These are phyloP conservation scores for Pocillopora grandis DNA, from an alignment of 92 coral and sea anemone genomes.

Conservation along the genomic window DNA sequence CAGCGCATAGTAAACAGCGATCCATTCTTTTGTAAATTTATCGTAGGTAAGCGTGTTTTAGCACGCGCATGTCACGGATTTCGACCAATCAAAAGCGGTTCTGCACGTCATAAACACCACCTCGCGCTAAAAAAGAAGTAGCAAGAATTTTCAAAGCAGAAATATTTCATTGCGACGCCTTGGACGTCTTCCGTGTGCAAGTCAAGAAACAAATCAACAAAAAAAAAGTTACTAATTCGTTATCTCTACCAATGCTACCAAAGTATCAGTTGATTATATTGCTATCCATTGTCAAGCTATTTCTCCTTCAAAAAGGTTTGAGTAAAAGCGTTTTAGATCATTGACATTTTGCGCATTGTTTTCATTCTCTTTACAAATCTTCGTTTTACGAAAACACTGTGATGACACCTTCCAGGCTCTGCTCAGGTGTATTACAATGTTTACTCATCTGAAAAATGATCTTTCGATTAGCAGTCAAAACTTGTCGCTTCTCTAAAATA, in stretches of 20 bases:
- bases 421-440: conserved; percentile 21
- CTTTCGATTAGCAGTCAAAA: not conserved
- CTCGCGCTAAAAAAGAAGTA: not conserved
- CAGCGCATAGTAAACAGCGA: no score
- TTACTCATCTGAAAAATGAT: conserved; percentile 16
- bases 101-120: not conserved
- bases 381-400: not conserved
- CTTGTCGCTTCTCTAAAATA: not conserved
- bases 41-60: not conserved
- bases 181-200: not conserved
- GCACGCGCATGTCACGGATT: not conserved
- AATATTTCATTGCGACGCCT: not conserved
- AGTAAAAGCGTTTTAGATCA: not conserved
- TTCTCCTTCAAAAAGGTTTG: conserved; percentile 20
- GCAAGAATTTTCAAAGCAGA: not conserved
- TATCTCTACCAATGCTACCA: conserved; percentile 9
- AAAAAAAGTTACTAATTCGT: not conserved
- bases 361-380: not conserved
- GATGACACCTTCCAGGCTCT: not conserved
- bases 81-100: not conserved
- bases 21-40: not conserved
- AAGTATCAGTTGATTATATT: not conserved
- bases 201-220: not conserved
- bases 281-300: not conserved
- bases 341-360: no score